These are phyloP conservation scores for Pangasius sanitwongsei DNA, from an alignment of 2,797 vertebrate genomes.

Conservation along the genomic window DNA sequence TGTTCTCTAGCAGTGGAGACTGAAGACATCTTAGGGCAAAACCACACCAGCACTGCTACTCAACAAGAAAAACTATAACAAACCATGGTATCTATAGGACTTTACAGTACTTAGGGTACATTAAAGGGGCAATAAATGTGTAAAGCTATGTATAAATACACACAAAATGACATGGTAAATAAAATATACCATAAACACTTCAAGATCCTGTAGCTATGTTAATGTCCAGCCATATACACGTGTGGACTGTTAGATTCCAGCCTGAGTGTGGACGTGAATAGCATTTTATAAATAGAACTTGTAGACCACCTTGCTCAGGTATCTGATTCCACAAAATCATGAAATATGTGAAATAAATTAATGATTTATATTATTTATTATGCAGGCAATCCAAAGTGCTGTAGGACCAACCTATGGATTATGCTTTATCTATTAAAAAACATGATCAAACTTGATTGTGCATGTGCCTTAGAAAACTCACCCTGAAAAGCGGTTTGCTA, in stretches of 20 bases:
- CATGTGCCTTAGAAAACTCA: not conserved
- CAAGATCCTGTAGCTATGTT: not conserved
- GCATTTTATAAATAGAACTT: not conserved
- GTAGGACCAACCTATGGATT: not conserved
- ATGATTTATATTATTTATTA: not conserved
- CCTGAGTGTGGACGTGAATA: not conserved
- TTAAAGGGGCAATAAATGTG: not conserved
- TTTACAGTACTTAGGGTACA: not conserved
- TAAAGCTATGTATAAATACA: not conserved
- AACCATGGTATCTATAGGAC: not conserved
- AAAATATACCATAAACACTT: not conserved
- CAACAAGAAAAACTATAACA: conserved; percentile 35
- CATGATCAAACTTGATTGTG: not conserved
- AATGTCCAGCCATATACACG: not conserved
- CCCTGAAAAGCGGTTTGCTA: not conserved
- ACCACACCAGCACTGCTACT: conserved; percentile 28
- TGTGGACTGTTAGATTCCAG: not conserved
- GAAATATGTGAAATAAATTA: not conserved
- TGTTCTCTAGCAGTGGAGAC: conserved; percentile 52
- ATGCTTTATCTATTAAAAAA: not conserved
- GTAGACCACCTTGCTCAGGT: not conserved
- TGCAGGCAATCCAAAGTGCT: not conserved
- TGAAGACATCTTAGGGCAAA: conserved; percentile 19
- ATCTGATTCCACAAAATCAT: not conserved
- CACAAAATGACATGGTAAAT: not conserved